Conservation (phyloP, 2,113 vertebrate genomes). For the Gadus macrocephalus region DNA sequence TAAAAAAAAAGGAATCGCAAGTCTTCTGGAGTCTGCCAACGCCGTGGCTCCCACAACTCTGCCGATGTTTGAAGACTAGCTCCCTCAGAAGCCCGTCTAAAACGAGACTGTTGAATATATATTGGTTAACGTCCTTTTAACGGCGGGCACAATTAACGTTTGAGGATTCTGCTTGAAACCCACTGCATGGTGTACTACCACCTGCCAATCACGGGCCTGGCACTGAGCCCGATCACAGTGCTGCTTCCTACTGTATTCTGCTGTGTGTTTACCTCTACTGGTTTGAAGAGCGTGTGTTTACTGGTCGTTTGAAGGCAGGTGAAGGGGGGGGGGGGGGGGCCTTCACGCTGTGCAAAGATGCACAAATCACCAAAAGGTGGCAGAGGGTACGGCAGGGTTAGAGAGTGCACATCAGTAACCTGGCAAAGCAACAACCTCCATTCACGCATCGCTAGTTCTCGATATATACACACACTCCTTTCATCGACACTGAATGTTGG, state of each 20-base stretch:
- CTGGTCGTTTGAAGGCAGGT: constrained; percentile 61
- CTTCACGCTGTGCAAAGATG: constrained; percentile 54
- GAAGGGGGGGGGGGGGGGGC: background rate
- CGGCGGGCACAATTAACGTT: constrained; percentile 65
- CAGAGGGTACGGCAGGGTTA: background rate
- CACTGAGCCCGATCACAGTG: constrained; percentile 57
- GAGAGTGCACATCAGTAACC: background rate
- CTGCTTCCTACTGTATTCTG: constrained; percentile 59
- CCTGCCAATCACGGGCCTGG: constrained; percentile 68
- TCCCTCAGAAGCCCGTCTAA: constrained; percentile 70
- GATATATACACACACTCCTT: too few relatives aligned
- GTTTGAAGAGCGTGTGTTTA: constrained; percentile 54
- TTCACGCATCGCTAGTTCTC: constrained; percentile 10
- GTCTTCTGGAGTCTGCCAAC: constrained; percentile 63
- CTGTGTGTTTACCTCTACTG: constrained; percentile 59
- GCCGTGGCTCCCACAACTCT: constrained; percentile 42
- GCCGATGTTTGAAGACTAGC: constrained; percentile 59
- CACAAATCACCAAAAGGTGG: constrained; percentile 53
- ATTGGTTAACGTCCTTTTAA: constrained; percentile 73
- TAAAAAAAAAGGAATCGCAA: constrained; percentile 65
- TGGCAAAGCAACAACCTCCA: background rate
- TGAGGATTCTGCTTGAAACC: constrained; percentile 52
- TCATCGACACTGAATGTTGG: too few relatives aligned
- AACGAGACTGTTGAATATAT: constrained; percentile 73
- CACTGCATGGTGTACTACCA: constrained; percentile 52